Conservation (phyloP, 1,140 invertebrate species). For the Cotesia chilonis region DNA sequence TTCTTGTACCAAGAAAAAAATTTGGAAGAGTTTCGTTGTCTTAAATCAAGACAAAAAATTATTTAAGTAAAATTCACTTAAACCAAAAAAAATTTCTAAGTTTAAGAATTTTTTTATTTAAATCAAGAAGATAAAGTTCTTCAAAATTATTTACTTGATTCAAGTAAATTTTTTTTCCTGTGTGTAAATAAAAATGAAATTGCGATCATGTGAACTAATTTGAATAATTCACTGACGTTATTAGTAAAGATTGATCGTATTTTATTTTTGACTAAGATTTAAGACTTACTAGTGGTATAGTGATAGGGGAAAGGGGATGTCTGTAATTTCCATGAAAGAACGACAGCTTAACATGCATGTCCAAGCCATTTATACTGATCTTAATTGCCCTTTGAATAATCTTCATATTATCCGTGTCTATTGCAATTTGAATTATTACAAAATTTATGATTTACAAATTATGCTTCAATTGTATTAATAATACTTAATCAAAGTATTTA, state of each 20-base stretch:
- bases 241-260: constrained; percentile 19
- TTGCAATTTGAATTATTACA: constrained; percentile 13
- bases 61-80: too few species aligned
- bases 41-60: too few species aligned
- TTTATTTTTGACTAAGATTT: constrained; percentile 8
- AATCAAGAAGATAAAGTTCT: too few species aligned
- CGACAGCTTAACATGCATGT: constrained; percentile 27
- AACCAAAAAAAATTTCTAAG: too few species aligned
- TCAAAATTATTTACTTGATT: too few species aligned
- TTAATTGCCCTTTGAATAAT: constrained; percentile 23
- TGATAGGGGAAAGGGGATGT: neutral
- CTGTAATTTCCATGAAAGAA: constrained; percentile 27
- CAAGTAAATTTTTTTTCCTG: too few species aligned
- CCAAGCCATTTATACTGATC: constrained; percentile 9
- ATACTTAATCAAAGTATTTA: neutral
- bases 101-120: too few species aligned
- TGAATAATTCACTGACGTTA: neutral
- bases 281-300: neutral
- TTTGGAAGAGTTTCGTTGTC: too few species aligned
- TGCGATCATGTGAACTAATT: neutral
- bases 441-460: constrained; percentile 8
- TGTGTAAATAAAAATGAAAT: too few species aligned
- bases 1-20: too few species aligned
- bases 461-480: neutral
- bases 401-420: constrained; percentile 1